A percentile compares a stretch with the other conserved stretches of the same genome.
These are phyloP conservation scores for Machimus rusticus DNA, from an alignment of 2,888 invertebrate genomes.

Conservation along the genomic window DNA sequence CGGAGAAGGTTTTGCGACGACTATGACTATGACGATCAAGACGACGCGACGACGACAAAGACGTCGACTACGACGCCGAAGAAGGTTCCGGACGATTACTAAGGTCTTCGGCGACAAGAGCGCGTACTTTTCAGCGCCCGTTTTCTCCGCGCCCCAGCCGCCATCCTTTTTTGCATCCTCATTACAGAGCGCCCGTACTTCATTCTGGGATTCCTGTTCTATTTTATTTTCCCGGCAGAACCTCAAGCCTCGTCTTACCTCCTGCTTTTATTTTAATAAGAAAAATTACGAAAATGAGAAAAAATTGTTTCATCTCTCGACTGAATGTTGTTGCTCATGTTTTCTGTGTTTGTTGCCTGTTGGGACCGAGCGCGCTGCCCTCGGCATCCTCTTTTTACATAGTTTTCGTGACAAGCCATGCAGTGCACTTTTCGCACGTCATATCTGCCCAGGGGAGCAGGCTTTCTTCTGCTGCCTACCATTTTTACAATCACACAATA, in stretches of 20 bases:
- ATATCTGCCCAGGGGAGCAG: neutral
- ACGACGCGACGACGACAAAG: neutral
- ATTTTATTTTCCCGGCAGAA: neutral
- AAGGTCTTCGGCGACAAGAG: conserved; percentile 4
- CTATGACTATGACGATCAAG: neutral
- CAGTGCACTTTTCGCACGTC: conserved; percentile 53
- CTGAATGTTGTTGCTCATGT: neutral
- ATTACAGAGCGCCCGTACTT: neutral
- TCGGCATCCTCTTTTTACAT: conserved; percentile 22
- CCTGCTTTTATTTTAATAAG: conserved; percentile 18
- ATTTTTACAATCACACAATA: neutral
- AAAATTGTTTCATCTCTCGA: conserved; percentile 31
- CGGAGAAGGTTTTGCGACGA: conserved; percentile 5
- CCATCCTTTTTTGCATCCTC: conserved; percentile 2
- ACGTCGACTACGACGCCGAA: neutral
- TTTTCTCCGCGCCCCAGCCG: neutral
- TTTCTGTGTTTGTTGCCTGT: neutral
- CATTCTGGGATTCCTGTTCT: neutral
- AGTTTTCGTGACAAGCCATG: conserved; percentile 56
- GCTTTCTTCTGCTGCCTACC: neutral
- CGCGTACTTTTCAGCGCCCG: neutral
- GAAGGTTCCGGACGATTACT: neutral
- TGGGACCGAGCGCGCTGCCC: neutral
- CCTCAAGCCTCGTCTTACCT: neutral
- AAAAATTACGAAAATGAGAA: conserved; percentile 26